Percentiles rank a stretch among this genome's conserved stretches.
phyloP scores from a whole-genome alignment of 2,113 vertebrate genomes.

The Microtus oregoni region DNA sequence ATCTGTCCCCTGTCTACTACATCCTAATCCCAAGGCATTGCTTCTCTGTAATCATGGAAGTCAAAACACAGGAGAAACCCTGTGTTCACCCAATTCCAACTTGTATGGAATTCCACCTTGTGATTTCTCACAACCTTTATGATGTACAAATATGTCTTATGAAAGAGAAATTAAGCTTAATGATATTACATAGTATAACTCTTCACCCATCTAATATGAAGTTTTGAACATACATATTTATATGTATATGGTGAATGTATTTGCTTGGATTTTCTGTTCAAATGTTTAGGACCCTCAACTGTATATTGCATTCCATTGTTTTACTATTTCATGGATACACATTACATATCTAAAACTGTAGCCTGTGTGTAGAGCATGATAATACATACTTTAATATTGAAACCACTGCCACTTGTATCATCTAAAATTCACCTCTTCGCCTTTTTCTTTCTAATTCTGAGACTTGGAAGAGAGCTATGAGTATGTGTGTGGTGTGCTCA shows the following conservation, averaged over 20 bases:
- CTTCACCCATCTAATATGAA: background rate
- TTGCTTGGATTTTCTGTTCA: constrained; percentile 12
- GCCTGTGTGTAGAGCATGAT: background rate
- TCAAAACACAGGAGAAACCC: constrained; percentile 31
- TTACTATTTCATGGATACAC: background rate
- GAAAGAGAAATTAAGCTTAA: constrained; percentile 6
- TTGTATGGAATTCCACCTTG: background rate
- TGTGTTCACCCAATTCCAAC: constrained; percentile 21
- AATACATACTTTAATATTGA: background rate
- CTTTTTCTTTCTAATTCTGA: constrained; percentile 36
- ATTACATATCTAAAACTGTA: background rate
- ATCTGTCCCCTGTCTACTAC: constrained; percentile 49
- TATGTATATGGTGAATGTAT: background rate
- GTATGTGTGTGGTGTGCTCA: background rate
- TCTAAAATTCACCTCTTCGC: background rate
- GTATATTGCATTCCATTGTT: background rate
- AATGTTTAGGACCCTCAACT: constrained; percentile 1
- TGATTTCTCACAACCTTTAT: constrained; percentile 1
- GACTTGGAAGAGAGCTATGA: background rate
- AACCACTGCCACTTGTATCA: background rate
- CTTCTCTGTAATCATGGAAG: constrained; percentile 47
- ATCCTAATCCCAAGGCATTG: background rate
- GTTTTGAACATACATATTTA: background rate
- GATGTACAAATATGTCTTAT: background rate
- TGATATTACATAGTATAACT: background rate